These are phyloP conservation scores for Eupithecia subfuscata DNA, from an alignment of 2,888 invertebrate genomes.

Conservation along the genomic window DNA sequence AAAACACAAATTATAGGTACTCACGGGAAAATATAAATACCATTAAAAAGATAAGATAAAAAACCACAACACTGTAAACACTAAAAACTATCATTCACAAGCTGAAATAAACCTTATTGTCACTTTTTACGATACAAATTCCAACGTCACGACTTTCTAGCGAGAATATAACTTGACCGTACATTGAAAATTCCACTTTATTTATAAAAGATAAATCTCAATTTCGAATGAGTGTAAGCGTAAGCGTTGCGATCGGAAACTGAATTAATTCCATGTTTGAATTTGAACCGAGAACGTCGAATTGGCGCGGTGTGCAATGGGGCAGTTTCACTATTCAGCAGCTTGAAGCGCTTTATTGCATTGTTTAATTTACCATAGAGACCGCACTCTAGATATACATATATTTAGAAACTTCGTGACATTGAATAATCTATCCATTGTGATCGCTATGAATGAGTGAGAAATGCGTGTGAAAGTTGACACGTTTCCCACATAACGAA, in stretches of 20 bases:
- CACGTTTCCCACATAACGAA: not conserved
- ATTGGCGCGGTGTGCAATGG: slow-evolving; percentile 55
- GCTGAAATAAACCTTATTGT: slow-evolving; percentile 15
- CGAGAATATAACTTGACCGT: not conserved
- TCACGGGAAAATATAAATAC: not conserved
- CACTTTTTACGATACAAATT: not conserved
- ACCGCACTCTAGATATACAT: not conserved
- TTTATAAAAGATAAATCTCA: not conserved
- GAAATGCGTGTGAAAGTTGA: not conserved
- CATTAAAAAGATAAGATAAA: not conserved
- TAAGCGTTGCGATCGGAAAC: slow-evolving; percentile 31
- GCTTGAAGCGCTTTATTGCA: slow-evolving; percentile 41
- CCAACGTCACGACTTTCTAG: slow-evolving; percentile 10
- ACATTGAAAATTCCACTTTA: slow-evolving; percentile 15
- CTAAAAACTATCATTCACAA: not conserved
- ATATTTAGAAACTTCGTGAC: not conserved
- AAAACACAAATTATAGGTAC: not conserved
- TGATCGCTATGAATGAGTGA: not conserved
- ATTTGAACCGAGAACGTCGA: slow-evolving; percentile 22
- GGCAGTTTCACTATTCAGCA: slow-evolving; percentile 19
- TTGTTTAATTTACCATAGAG: not conserved
- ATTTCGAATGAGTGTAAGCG: slow-evolving; percentile 6
- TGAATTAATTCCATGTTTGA: slow-evolving; percentile 26
- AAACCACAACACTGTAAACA: not conserved
- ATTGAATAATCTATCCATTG: not conserved